Evolutionary conservation across 1,140 invertebrate genomes (phyloP).

Genomic region (Contarinia nasturtii): DNA sequence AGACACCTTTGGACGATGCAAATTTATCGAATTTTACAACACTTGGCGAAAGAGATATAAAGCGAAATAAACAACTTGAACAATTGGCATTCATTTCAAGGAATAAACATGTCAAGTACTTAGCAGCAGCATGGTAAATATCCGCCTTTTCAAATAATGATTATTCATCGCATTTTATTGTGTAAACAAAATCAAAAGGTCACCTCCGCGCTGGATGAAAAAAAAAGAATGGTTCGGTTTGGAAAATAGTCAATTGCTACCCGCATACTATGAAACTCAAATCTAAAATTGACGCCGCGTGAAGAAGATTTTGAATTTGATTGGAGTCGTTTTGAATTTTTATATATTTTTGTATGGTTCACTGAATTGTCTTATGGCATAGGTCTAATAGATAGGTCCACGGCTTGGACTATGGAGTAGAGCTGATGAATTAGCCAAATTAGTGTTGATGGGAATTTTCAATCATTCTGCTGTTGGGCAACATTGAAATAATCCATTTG

Average conservation of each 20-base stretch:
- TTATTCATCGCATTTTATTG: conserved; percentile 14
- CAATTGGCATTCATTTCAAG: neutral
- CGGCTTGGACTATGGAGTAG: conserved; percentile 9
- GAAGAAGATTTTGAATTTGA: conserved; percentile 64
- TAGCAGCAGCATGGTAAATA: conserved; percentile 13
- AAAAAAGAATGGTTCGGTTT: neutral
- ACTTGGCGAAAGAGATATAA: conserved; percentile 13
- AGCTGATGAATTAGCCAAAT: conserved; percentile 13
- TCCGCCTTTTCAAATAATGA: conserved; percentile 10
- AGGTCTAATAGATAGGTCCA: conserved; percentile 17
- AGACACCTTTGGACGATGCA: conserved; percentile 34
- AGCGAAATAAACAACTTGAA: neutral
- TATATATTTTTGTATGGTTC: no score
- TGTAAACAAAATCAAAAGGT: conserved; percentile 64
- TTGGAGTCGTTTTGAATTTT: no score
- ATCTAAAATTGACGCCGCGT: conserved; percentile 54
- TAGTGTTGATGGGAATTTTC: conserved; percentile 37
- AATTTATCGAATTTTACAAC: conserved; percentile 40
- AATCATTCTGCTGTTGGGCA: conserved; percentile 34
- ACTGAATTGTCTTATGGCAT: conserved; percentile 32
- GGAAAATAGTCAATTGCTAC: conserved; percentile 28
- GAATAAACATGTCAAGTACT: neutral
- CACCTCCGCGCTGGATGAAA: conserved; percentile 91
- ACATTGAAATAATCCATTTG: no score
- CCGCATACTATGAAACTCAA: conserved; percentile 47